A percentile compares a stretch with the other conserved stretches of the same genome.
phyloP scores from a whole-genome alignment of 2,888 invertebrate species.

The Nudaria mundana region DNA sequence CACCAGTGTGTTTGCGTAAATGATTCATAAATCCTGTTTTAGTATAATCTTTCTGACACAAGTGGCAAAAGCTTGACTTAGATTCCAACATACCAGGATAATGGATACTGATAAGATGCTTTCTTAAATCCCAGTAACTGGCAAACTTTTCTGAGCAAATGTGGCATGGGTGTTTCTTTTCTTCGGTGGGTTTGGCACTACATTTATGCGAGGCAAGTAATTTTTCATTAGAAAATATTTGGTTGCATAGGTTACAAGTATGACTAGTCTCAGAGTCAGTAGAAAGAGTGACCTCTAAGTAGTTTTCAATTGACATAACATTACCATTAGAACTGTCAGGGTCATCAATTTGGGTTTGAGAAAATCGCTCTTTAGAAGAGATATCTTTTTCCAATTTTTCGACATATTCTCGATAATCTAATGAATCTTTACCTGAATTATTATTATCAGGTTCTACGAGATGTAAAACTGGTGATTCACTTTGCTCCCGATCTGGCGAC shows the following conservation, averaged over 20 bases:
- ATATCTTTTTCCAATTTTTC: constrained; percentile 71
- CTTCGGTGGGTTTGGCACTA: constrained; percentile 70
- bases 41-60: constrained; percentile 79
- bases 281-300: constrained; percentile 76
- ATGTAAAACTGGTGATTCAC: constrained; percentile 71
- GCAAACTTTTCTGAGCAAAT: constrained; percentile 76
- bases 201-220: constrained; percentile 67
- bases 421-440: constrained; percentile 62
- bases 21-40: constrained; percentile 80
- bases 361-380: constrained; percentile 56
- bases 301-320: constrained; percentile 78
- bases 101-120: constrained; percentile 75
- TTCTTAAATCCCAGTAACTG: constrained; percentile 75
- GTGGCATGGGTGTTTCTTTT: constrained; percentile 77
- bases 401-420: constrained; percentile 66
- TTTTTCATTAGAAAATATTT: constrained; percentile 73
- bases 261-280: constrained; percentile 78
- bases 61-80: constrained; percentile 77
- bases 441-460: constrained; percentile 75
- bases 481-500: constrained; percentile 68
- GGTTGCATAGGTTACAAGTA: constrained; percentile 74
- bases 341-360: constrained; percentile 63
- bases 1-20: constrained; percentile 75
- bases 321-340: constrained; percentile 75
- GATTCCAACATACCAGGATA: constrained; percentile 79